Percentiles rank a stretch among this genome's conserved stretches.
These are phyloP conservation scores for Holothuria leucospilota DNA, from an alignment of 53 echinoderm and acorn worm genomes.

Conservation along the genomic window DNA sequence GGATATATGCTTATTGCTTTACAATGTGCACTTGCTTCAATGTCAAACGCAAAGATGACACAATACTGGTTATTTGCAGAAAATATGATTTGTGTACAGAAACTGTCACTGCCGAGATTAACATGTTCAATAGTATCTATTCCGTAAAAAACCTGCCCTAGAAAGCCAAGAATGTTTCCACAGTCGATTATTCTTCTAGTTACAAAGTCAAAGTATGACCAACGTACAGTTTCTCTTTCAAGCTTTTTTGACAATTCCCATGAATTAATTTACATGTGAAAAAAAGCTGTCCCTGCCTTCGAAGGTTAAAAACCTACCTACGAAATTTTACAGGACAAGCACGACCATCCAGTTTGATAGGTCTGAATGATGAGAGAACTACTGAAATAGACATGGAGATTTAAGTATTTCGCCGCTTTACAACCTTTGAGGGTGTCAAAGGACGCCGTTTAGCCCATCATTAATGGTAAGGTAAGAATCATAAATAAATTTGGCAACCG, in stretches of 20 bases:
- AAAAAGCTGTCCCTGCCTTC: constrained; percentile 1
- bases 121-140: constrained; percentile 18
- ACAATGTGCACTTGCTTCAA: constrained; percentile 12
- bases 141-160: neutral
- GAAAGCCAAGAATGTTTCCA: constrained; percentile 5
- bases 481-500: too few species aligned
- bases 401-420: neutral
- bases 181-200: constrained; percentile 15
- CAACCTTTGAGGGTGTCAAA: constrained; percentile 5
- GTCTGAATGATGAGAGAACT: neutral
- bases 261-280: constrained; percentile 19
- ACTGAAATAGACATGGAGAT: neutral
- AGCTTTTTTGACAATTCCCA: constrained; percentile 27
- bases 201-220: constrained; percentile 8
- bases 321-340: neutral
- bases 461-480: too few species aligned
- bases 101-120: neutral
- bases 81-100: too few species aligned
- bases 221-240: constrained; percentile 2
- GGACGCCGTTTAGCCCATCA: constrained; percentile 28
- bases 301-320: constrained; percentile 7
- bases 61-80: constrained; percentile 3
- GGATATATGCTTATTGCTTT: constrained; percentile 13
- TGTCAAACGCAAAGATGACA: constrained; percentile 2
- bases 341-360: neutral